Evolutionary conservation across 2,888 invertebrate species (phyloP).

Genomic region (Andrena chrysosceles): DNA sequence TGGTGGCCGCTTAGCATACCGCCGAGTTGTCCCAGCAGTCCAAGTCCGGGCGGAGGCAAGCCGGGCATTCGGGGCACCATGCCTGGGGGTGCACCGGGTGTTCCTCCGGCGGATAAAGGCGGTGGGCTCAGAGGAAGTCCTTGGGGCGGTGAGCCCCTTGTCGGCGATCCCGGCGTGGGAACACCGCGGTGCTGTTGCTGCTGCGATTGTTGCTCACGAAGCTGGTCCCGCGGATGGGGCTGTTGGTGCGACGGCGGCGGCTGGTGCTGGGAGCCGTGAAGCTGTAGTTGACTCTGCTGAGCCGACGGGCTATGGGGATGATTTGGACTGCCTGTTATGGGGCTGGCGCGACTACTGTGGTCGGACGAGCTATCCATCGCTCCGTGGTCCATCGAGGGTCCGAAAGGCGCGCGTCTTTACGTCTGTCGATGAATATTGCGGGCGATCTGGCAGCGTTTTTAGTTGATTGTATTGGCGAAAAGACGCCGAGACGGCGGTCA

Average conservation of each 20-base stretch:
- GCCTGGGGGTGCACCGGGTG: constrained; percentile 86
- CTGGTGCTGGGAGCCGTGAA: constrained; percentile 77
- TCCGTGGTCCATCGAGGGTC: constrained; percentile 80
- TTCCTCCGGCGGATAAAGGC: constrained; percentile 86
- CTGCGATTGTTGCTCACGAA: constrained; percentile 81
- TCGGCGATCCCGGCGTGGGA: constrained; percentile 85
- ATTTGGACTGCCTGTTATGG: constrained; percentile 83
- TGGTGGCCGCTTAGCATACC: constrained; percentile 91
- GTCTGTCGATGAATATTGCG: constrained; percentile 25
- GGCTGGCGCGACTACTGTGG: constrained; percentile 84
- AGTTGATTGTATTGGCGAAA: neutral
- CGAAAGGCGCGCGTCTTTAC: constrained; percentile 36
- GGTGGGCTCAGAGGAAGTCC: constrained; percentile 88
- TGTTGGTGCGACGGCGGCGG: constrained; percentile 79
- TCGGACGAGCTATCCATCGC: constrained; percentile 85
- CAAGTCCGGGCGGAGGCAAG: constrained; percentile 93
- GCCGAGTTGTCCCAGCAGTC: constrained; percentile 92
- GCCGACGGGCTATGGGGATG: constrained; percentile 80
- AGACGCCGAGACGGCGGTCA: constrained; percentile 62
- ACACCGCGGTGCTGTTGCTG: constrained; percentile 83
- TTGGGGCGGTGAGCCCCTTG: constrained; percentile 87
- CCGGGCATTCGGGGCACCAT: constrained; percentile 90
- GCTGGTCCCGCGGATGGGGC: constrained; percentile 76
- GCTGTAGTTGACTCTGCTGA: constrained; percentile 77
- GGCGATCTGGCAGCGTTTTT: neutral